Base-by-base conservation (phyloP, 2,888 invertebrate species). In the Crocallis elinguaria region DNA sequence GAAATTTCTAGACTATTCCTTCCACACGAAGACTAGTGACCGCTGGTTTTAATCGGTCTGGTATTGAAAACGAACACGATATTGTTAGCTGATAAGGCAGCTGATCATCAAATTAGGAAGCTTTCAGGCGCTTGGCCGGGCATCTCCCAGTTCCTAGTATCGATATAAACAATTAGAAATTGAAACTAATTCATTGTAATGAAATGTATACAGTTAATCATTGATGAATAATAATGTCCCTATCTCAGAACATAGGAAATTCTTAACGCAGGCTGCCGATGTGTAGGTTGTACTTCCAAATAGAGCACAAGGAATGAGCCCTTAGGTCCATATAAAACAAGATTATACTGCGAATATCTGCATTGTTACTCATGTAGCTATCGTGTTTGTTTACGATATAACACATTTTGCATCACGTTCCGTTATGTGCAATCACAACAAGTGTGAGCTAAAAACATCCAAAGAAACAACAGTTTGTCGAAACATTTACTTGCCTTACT, bases 381-480 rank as follows among this genome's bases (percentile, higher is more conserved):
- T 50, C 44, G 35, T 45, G 51, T 74, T 77, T 53, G 76, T 77
- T 77, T 78, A 76, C 67, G 62, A 65, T 66, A 67, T 60, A 70
- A 70, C 67, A 66, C 65, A 75, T 73, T 73, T 67, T 64, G 72
- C 68, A 73, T 69, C 73, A 74, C 69, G 73, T 68, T 66, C 56
- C 61, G 64, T 66, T 71, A 53, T 61, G 64, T 62, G 65, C 62
- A 73, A 71, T 73, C 73, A 71, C 70, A 66, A 67, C 73, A 73
- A 68, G 71, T 69, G 65, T 56, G 46, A 50, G 25, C 29, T 50
- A 57, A 62, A 66, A 66, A 60, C 55, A 60, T 44, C 37, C 38
- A 32, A 30, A 36, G 16, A 30, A 60, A 58, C 56, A 61, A 51
- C 63, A 62, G 58, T 62, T 66, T 53, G 56, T 54, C 49, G 29